Evolutionary conservation across 1,140 invertebrate genomes (phyloP), one percentile per base, ranked within the genome.

Genomic region (Euura saliciscinereae): DNA sequence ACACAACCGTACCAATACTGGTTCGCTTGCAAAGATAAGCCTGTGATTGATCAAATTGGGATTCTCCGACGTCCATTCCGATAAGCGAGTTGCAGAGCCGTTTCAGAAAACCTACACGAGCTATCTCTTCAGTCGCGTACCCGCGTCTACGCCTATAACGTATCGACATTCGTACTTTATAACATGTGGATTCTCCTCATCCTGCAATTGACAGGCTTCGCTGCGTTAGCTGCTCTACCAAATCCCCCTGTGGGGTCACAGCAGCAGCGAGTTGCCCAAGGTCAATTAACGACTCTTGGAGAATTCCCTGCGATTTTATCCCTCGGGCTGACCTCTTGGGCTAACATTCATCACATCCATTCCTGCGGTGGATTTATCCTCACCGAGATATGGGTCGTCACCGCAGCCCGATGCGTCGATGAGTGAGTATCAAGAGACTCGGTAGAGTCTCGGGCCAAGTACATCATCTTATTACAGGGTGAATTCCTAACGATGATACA

Each of bases 321-420:
- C 28, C 66, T 67, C 11, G 66, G 66, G 42, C 43, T 67, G 66
- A 67, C 66, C 28, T 67, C 66, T 42, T 67, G 66, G 66, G 66
- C 66, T 10, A 42, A 28, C 28, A 28, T 67, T 44, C 10, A 42
- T 10, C 66, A 67, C 42, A 10, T 67, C 11, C 66, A 67, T 28
- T 44, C 4, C 13, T 67, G 66, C 66, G 66, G 11, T 10, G 66
- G 66, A 67, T 67, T 44, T 28, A 10, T 67, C 10, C 8, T 67
- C 4, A 44, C 66, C 42, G 66, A 67, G 42, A 67, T 2, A 8
- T 67, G 66, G 66, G 66, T 67, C 10, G 4, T 67, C 28, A 67
- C 66, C 8, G 2, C 4, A 11, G 66, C 66, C 28, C 28, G 11
- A 8, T 67, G 66, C 8, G 66, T 67, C 66, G 28, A 42, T 11